These are phyloP conservation scores for Drosophila littoralis DNA, from an alignment of 1,140 invertebrate genomes.

Conservation along the genomic window DNA sequence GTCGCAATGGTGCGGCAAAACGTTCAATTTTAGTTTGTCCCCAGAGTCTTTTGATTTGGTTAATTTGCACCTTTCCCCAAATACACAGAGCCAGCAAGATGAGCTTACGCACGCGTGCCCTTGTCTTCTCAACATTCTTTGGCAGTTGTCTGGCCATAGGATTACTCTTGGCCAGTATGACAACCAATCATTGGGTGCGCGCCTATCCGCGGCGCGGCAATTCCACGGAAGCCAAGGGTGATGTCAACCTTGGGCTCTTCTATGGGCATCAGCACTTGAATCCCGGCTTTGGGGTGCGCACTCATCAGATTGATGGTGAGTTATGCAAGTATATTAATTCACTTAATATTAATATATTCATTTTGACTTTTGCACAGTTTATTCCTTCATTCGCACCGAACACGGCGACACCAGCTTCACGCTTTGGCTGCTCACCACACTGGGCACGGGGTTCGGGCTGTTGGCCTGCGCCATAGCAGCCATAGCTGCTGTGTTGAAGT, in stretches of 20 bases:
- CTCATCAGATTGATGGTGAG: slow-evolving; percentile 76
- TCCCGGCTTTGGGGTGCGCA: slow-evolving; percentile 92
- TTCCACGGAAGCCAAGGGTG: slow-evolving; percentile 89
- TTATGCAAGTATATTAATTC: background rate
- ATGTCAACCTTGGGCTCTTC: slow-evolving; percentile 93
- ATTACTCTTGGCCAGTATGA: slow-evolving; percentile 92
- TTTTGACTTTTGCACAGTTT: slow-evolving; percentile 45
- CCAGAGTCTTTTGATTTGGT: slow-evolving; percentile 14
- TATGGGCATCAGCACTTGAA: slow-evolving; percentile 93
- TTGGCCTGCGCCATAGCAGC: slow-evolving; percentile 76
- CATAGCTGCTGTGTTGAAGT: slow-evolving; percentile 77
- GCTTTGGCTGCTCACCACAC: slow-evolving; percentile 77
- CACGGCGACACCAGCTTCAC: slow-evolving; percentile 74
- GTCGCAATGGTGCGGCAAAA: background rate
- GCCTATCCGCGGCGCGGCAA: slow-evolving; percentile 90
- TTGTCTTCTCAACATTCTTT: slow-evolving; percentile 95
- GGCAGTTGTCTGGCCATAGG: slow-evolving; percentile 93
- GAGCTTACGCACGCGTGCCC: slow-evolving; percentile 74
- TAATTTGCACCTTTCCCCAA: background rate
- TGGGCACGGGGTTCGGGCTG: slow-evolving; percentile 78
- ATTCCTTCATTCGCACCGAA: slow-evolving; percentile 73
- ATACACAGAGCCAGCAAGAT: slow-evolving; percentile 52
- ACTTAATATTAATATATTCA: too few species aligned
- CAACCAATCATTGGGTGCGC: slow-evolving; percentile 95
- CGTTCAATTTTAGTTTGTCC: slow-evolving; percentile 10